Evolutionary conservation across 2,113 vertebrate species (phyloP), one percentile per base, ranked within the genome.

Genomic region (Cranoglanis bouderius): DNA sequence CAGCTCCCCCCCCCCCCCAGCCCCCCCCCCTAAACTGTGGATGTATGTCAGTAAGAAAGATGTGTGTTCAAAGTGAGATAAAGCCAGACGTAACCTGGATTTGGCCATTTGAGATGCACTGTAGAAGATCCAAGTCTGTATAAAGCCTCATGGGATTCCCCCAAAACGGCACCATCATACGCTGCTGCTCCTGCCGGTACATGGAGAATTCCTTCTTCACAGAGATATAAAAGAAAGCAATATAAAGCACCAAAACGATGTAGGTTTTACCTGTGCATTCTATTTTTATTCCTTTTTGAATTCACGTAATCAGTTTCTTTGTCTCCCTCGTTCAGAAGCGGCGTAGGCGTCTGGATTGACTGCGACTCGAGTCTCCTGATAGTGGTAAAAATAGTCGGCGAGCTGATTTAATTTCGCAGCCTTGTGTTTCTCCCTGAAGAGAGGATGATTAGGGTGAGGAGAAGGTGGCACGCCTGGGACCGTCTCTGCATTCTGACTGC

Each of bases 381-480:
- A 29, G 74, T 0, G 29, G 74, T 85, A 89, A 85, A 89, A 89
- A 89, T 85, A 85, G 88, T 74, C 59, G 19, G 3, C 5, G 24
- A 16, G 82, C 84, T 85, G 84, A 89, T 89, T 89, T 85, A 85
- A 89, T 89, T 85, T 89, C 75, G 43, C 75, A 32, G 57, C 61
- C 83, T 65, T 24, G 88, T 38, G 46, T 65, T 65, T 85, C 51
- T 88, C 88, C 84, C 88, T 57, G 83, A 85, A 67, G 88, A 89
- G 83, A 67, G 35, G 75, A 89, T 85, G 88, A 89, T 89, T 84
- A 85, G 88, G 84, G 88, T 78, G 83, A 89, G 49, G 67, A 61
- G 26, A 78, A 80, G 88, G 88, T 75, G 26, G 83, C 46, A 55
- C 83, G 83, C 81, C 72, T 85, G 88, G 88, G 75, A 85, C 59